Evolutionary conservation across 1,140 invertebrate genomes (phyloP), one percentile per base, ranked within the genome.

Genomic region (Calephelis virginiensis): DNA sequence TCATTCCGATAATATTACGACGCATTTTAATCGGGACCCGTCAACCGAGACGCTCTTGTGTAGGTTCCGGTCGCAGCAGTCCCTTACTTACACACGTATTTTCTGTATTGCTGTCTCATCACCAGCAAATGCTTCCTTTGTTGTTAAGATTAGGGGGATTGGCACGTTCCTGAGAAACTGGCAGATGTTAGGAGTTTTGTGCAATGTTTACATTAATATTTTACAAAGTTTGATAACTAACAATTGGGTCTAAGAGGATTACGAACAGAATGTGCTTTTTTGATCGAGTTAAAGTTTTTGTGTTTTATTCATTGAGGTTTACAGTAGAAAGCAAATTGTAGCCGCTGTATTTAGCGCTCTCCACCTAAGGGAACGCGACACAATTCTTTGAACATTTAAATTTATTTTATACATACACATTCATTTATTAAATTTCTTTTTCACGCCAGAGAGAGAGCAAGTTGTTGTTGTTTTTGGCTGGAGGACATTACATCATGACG

Each of bases 101-200:
- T 40, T 47, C 46, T 60, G 67, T 80, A 45, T 62, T 59, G 4
- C 64, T 64, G 28, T 85, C 78, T 65, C 69, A 66, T 66, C 60
- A 65, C 64, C 73, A 74, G 78, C 74, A 78, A 77, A 71, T 80
- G 83, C 77, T 75, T 84, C 78, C 75, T 87, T 86, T 83, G 78
- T 86, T 72, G 69, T 70, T 76, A 75, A 81, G 83, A 89, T 86
- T 85, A 86, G 82, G 83, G 84, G 72, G 83, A 79, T 80, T 82
- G 78, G 82, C 84, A 86, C 84, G 86, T 77, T 86, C 84, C 83
- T 89, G 86, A 83, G 86, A 89, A 88, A 85, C 76, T 78, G 80
- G 83, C 86, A 89, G 84, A 89, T 89, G 86, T 86, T 81, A 67
- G 68, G 82, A 74, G 68, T 78, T 82, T 79, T 67, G 70, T 72